These are phyloP conservation scores for Oryctolagus cuniculus DNA, from an alignment of 2,113 vertebrate genomes.

Conservation along the genomic window mOryCun1.1 NC_091442.1:16268001-16268500, in stretches of 20 bases:
- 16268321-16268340: neutral
- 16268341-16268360: neutral
- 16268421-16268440: neutral
- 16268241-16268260: neutral
- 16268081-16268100: neutral
- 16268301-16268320: neutral
- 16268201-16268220: too few relatives aligned
- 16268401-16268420: neutral
- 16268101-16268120: neutral
- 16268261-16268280: neutral
- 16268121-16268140: neutral
- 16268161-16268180: neutral
- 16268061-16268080: neutral
- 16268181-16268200: neutral
- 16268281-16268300: neutral
- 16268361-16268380: neutral
- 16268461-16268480: neutral
- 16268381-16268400: neutral
- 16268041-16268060: neutral
- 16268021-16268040: neutral
- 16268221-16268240: neutral
- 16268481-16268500: neutral
- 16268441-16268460: neutral
- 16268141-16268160: fast-evolving
- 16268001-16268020: neutral